Base-by-base conservation (phyloP, 2,888 invertebrate genomes). In the Ochlodes sylvanus region DNA sequence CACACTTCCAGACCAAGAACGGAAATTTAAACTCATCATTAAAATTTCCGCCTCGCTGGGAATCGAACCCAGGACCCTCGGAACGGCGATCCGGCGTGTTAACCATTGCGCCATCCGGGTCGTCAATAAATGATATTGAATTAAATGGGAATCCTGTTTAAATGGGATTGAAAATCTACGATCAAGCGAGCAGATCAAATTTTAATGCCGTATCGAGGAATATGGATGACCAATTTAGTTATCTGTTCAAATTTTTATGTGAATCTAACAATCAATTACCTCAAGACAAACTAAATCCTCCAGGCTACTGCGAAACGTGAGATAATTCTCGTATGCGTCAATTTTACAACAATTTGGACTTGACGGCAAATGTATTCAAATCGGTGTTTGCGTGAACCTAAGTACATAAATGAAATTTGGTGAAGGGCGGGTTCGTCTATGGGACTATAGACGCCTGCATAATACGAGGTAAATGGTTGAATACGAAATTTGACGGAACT, bases 311-410 rank as follows among this genome's bases (percentile, higher is more conserved):
- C n/a, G 56, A 21, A 27, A 66, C 66, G 60, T 61, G 17, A 44
- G 52, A 67, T 69, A 62, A 63, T 54, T 63, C 55, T 60, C 69
- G 58, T 27, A 58, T 63, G 62, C 63, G 38, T 41, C 52, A 60
- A 54, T 60, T 68, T 68, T 56, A 68, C 68, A 62, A 63, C 62
- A 62, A 68, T 68, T 68, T 62, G 50, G 41, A 56, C 47, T 50
- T 76, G 73, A 77, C 78, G 78, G 75, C 78, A 82, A 85, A 85
- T 85, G 70, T 77, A 86, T 88, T 86, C 83, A 86, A 84, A 88
- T 81, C 78, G 75, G 74, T 82, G 82, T 84, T 83, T 80, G 78
- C 78, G 76, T 75, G 71, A 74, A 75, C 84, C 85, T 85, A 85
- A 86, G 83, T 81, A 54, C 54, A 54, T 32, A 87, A 89, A 90